Conservation (phyloP, 2,113 vertebrate species). For the Panthera leo region DNA sequence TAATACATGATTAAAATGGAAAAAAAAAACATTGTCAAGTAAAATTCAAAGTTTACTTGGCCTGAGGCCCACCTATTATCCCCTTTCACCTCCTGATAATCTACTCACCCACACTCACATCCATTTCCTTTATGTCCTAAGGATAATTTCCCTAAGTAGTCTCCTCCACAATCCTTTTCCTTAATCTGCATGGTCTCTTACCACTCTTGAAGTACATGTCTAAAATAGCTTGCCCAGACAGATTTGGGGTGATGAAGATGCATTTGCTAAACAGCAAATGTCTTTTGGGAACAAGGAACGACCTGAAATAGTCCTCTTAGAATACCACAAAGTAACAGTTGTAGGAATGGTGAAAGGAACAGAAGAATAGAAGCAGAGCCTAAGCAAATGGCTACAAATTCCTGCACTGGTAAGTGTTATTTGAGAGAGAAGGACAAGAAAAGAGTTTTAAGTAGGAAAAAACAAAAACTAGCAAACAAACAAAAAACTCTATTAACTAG, state of each 20-base stretch:
- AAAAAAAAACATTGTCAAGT: background rate
- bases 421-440: background rate
- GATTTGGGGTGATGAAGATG: background rate
- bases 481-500: background rate
- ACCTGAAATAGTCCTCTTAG: background rate
- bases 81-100: background rate
- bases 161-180: background rate
- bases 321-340: background rate
- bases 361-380: background rate
- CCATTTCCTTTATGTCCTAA: background rate
- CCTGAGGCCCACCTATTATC: background rate
- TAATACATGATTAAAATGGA: background rate
- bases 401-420: background rate
- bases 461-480: too few species aligned
- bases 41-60: background rate
- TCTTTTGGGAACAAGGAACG: background rate
- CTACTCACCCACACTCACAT: background rate
- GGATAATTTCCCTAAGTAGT: background rate
- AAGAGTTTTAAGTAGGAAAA: background rate
- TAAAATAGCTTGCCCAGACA: background rate
- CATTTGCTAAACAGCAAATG: background rate
- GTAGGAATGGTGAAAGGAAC: background rate
- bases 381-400: background rate
- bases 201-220: background rate
- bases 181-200: background rate